Evolutionary conservation across 2,797 vertebrate species (phyloP).

Genomic region (Pelodytes ibericus): DNA sequence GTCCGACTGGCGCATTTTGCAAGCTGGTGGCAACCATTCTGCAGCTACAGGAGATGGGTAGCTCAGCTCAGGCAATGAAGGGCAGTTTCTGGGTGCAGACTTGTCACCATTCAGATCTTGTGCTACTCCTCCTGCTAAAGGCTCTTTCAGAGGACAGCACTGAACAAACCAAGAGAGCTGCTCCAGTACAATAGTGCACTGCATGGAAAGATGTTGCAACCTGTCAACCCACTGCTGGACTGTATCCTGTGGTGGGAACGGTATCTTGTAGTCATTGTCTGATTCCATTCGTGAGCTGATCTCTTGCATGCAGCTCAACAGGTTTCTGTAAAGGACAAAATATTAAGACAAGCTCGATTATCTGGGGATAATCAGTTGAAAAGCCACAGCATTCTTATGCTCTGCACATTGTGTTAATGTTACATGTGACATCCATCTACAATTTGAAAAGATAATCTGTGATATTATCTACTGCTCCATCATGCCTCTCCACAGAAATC

Average conservation of each 20-base stretch:
- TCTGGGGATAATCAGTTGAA: no score
- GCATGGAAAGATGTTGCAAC: conserved; percentile 78
- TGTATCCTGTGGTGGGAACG: conserved; percentile 85
- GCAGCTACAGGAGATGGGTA: conserved; percentile 79
- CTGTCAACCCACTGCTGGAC: conserved; percentile 76
- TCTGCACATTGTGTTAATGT: no score
- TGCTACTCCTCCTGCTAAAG: conserved; percentile 33
- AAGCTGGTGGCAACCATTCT: conserved; percentile 79
- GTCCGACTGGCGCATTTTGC: conserved; percentile 80
- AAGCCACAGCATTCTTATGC: no score
- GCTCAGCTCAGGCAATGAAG: conserved; percentile 65
- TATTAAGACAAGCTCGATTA: no score
- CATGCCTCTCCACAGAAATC: no score
- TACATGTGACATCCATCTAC: no score
- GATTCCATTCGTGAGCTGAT: conserved; percentile 68
- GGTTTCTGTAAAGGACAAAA: conserved; percentile 71
- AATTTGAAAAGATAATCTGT: no score
- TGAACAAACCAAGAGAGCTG: conserved; percentile 87
- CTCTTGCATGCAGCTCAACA: conserved; percentile 76
- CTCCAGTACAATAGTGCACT: conserved; percentile 79
- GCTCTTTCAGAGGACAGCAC: conserved; percentile 81
- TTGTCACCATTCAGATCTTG: conserved; percentile 2
- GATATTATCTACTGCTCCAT: no score
- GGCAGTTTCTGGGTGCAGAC: conserved; percentile 33
- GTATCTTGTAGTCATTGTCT: conserved; percentile 62